phyloP scores from a whole-genome alignment of 2,797 vertebrate genomes.

The Emys orbicularis region DNA sequence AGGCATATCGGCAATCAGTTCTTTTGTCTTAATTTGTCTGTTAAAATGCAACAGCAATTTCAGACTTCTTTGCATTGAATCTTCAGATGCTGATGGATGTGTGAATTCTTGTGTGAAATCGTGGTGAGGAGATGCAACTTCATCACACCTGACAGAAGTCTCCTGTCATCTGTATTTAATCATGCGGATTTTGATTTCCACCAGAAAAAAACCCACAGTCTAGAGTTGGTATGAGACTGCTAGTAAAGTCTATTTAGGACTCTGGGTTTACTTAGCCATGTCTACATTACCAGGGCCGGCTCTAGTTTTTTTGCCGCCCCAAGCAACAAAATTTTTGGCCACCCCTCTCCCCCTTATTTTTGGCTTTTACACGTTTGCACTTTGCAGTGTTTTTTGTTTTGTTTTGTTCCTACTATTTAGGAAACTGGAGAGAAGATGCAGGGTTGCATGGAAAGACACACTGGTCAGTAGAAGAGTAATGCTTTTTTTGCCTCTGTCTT shows the following conservation, averaged over 20 bases:
- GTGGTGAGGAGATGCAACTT: neutral
- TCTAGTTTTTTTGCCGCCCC: too few species aligned
- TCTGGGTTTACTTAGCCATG: neutral
- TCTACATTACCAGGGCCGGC: too few species aligned
- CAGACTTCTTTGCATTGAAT: neutral
- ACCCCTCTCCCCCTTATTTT: too few species aligned
- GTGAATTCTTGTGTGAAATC: neutral
- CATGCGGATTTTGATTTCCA: neutral
- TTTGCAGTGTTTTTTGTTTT: too few species aligned
- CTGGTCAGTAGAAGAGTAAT: neutral
- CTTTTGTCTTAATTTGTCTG: neutral
- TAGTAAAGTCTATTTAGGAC: neutral
- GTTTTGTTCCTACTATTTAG: too few species aligned
- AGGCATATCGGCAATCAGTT: neutral
- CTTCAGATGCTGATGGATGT: neutral
- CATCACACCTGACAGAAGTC: neutral
- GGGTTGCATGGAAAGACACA: neutral
- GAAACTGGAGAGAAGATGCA: accelerated
- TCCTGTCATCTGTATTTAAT: neutral
- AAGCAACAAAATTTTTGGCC: too few species aligned
- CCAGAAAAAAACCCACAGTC: neutral
- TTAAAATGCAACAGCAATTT: neutral
- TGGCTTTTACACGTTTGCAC: too few species aligned
- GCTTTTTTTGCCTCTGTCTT: too few species aligned
- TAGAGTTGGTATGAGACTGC: neutral